phyloP scores from a whole-genome alignment of 2,888 invertebrate species.

The Cerastoderma edule region DNA sequence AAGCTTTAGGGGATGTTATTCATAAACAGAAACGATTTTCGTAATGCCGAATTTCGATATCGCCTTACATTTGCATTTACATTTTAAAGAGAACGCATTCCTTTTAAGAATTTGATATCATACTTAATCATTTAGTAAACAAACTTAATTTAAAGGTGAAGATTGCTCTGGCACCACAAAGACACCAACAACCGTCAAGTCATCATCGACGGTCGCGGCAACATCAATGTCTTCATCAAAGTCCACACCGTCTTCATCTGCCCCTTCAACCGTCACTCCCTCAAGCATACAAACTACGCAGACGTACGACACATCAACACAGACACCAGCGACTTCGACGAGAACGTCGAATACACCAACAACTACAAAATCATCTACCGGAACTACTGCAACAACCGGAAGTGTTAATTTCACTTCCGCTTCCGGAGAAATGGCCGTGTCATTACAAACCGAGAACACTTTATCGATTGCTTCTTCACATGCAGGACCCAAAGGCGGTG shows the following conservation, averaged over 20 bases:
- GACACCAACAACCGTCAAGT: background rate
- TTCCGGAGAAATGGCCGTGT: background rate
- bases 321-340: background rate
- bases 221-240: background rate
- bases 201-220: background rate
- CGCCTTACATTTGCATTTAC: too few species aligned
- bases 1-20: too few species aligned
- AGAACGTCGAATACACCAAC: background rate
- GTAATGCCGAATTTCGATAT: too few species aligned
- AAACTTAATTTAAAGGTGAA: background rate
- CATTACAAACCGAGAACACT: background rate
- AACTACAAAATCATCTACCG: background rate
- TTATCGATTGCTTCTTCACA: background rate
- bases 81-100: too few species aligned
- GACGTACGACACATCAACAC: background rate
- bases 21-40: too few species aligned
- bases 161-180: background rate
- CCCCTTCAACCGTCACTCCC: background rate
- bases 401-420: background rate
- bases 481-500: background rate
- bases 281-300: background rate
- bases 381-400: background rate
- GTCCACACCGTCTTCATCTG: background rate
- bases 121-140: too few species aligned
- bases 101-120: too few species aligned